Conservation (phyloP, 2,888 invertebrate genomes). For the Stenolophus ochropezus region DNA sequence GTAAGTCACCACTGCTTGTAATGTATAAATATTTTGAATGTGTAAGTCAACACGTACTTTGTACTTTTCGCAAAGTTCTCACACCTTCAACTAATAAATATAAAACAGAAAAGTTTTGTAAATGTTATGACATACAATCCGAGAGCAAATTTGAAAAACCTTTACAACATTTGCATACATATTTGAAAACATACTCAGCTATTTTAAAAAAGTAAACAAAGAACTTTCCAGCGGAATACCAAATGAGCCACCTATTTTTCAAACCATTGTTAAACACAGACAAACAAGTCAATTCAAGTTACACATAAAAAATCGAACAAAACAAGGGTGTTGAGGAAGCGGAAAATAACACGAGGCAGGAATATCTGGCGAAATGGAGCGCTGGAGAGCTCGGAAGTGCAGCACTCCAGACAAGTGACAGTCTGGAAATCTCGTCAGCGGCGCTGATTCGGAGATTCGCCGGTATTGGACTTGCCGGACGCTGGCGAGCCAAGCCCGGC, state of each 20-base stretch:
- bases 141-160: not conserved
- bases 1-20: too few species aligned
- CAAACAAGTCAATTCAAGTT: constrained; percentile 43
- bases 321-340: not conserved
- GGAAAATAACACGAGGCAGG: not conserved
- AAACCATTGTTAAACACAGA: constrained; percentile 36
- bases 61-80: not conserved
- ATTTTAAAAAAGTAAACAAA: constrained; percentile 29
- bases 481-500: not conserved
- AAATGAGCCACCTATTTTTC: constrained; percentile 34
- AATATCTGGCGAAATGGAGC: not conserved
- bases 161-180: not conserved
- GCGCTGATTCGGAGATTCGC: constrained; percentile 19
- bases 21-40: too few species aligned
- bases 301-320: constrained; percentile 36
- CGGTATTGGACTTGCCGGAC: not conserved
- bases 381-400: not conserved
- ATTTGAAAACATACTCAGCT: not conserved
- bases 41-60: too few species aligned
- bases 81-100: too few species aligned
- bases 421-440: constrained; percentile 22
- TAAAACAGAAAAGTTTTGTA: not conserved
- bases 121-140: not conserved
- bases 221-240: constrained; percentile 9
- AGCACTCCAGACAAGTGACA: constrained; percentile 22